Evolutionary conservation across 2,113 vertebrate genomes (phyloP), one percentile per base, ranked within the genome.

Genomic region (Macroglossus sobrinus): DNA sequence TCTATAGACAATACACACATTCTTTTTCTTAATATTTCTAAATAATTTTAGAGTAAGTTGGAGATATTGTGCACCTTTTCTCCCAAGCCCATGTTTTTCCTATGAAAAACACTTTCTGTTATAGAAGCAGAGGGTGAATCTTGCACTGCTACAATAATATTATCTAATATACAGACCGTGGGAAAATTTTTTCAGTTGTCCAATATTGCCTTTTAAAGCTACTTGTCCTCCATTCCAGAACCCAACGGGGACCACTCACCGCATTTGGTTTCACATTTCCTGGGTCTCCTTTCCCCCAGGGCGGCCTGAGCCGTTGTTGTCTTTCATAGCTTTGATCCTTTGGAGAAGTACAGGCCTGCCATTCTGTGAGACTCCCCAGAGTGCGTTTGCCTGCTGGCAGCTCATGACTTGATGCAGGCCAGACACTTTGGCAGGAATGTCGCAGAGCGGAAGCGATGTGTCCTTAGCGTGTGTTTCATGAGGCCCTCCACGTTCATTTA

Each of bases 191-290:
- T 13, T 33, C 64, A 2, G 35, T 40, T 33, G 59, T 68, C 63
- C 2, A 19, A 19, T 13, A 9, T 47, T 13, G 33, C 69, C 61
- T 59, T 22, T 59, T 33, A 18, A 4, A 2, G 24, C 38, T 38
- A 15, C 35, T 43, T 7, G 14, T 9, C 5, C 61, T 26, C 47
- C 30, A 4, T 33, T n/a, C 75, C 13, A 1, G 63, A 12, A 15
- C 12, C 47, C 45, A 5, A 1, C 0, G 0, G 15, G 92, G 55
- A 13, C 50, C 57, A 30, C 45, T 74, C 15, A 13, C 2, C 2
- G 45, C 75, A 22, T 33, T 53, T 22, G 26, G 43, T 50, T 50
- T 59, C 40, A 11, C 2, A 14, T 4, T 22, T 26, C n/a, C 14
- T 4, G 19, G n/a, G 1, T 63, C 84, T 71, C 74, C 64, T 69